Conservation (phyloP, 2,797 vertebrate genomes). For the Chrysolophus pictus region DNA sequence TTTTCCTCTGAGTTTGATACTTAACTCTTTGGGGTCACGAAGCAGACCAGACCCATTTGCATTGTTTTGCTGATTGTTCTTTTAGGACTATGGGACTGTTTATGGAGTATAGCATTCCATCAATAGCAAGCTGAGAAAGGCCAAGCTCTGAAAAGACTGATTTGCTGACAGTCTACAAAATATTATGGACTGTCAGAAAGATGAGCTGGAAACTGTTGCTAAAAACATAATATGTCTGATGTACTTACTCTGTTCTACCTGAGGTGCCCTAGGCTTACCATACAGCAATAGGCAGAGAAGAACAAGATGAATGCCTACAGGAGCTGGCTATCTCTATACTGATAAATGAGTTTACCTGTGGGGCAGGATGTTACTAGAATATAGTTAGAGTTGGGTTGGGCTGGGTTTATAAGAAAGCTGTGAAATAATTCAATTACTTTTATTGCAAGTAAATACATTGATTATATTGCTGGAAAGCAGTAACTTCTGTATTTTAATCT, state of each 20-base stretch:
- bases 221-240: fast-evolving
- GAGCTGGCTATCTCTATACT: not conserved
- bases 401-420: not conserved
- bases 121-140: not conserved
- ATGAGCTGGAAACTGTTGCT: not conserved
- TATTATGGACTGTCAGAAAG: not conserved
- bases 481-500: not conserved
- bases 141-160: not conserved
- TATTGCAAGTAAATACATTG: not conserved
- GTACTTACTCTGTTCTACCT: not conserved
- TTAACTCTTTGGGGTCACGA: not conserved
- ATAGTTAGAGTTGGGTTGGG: not conserved
- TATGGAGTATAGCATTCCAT: not conserved
- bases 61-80: not conserved
- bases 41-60: not conserved
- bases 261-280: not conserved
- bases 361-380: not conserved
- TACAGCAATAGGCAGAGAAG: not conserved
- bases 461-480: not conserved
- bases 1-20: conserved; percentile 30
- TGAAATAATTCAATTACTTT: not conserved
- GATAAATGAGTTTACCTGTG: not conserved
- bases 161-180: not conserved
- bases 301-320: not conserved
- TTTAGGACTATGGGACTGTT: fast-evolving